Base-by-base conservation (phyloP, 2,797 vertebrate species). In the Syngnathus acus region DNA sequence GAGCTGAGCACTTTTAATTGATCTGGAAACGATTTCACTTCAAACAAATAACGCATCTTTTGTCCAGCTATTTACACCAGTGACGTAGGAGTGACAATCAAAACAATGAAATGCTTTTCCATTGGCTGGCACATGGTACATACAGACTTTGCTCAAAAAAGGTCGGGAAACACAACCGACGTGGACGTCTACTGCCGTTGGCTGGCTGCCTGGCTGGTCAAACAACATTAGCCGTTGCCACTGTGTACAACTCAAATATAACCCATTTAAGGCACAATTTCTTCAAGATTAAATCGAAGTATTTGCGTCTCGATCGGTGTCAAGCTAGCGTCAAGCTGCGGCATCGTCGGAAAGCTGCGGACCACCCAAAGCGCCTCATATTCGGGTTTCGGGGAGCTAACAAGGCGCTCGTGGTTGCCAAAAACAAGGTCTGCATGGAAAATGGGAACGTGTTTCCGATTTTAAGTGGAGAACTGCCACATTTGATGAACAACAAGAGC, bases 291-390 rank as follows among this genome's bases (percentile, higher is more conserved):
- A 13, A 37, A 57, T 2, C 5, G 1, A 10, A 2, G 1, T 17
- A 11, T 39, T 40, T 6, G 5, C 4, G 14, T 13, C 13, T 43
- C 39, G 58, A 26, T 67, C 7, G 51, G 59, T 19, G 16, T 64
- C 11, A 74, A 67, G 71, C 70, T 83, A 80, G 82, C 42, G 62
- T 54, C 68, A 65, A 72, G 5, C 89, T 84, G 64, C 89, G 88
- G 70, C 85, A 79, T 88, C 19, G 78, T 86, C 84, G 86, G 65
- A 16, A 43, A 7, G 38, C 63, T 16, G 21, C n/a, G 63, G 71
- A 32, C 77, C 65, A 79, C 26, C 1, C 21, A 51, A 13, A 23
- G 73, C 53, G 59, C 74, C 21, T 21, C 21, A 32, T 47, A 11
- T 7, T 21, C 61, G 62, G 62, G 7, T 63, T 17, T 48, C 13